Evolutionary conservation across 2,888 invertebrate species (phyloP).

Genomic region (Rhodophaea formosa): DNA sequence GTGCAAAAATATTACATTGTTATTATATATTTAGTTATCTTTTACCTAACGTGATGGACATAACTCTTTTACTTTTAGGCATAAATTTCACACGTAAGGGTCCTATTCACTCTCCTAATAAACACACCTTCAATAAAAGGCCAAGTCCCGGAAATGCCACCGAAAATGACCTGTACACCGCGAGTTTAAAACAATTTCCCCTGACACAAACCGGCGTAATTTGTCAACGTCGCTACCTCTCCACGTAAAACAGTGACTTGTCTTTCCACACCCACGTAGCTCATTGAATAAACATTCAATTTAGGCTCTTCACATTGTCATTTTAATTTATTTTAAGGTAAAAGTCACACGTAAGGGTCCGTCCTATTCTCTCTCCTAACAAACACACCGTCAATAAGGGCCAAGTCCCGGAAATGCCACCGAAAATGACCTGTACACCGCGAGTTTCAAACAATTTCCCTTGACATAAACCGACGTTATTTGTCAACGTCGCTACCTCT

Average conservation of each 20-base stretch:
- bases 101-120: neutral
- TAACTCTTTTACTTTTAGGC: no score
- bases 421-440: conserved; percentile 12
- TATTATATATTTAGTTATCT: no score
- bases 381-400: conserved; percentile 1
- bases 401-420: neutral
- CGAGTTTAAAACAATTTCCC: conserved; percentile 58
- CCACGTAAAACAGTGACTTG: conserved; percentile 17
- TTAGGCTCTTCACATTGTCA: neutral
- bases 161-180: conserved; percentile 12
- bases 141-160: neutral
- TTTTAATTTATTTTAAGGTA: neutral
- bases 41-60: no score
- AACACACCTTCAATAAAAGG: conserved; percentile 1
- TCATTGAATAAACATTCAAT: conserved; percentile 17
- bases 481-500: conserved; percentile 50
- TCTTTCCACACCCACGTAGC: conserved; percentile 11
- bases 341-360: neutral
- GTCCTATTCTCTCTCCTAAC: neutral
- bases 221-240: conserved; percentile 50
- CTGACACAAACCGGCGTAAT: conserved; percentile 43
- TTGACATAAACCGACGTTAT: conserved; percentile 43
- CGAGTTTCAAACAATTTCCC: conserved; percentile 58
- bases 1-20: no score
- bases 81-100: neutral